phyloP scores from a whole-genome alignment of 1,140 invertebrate species.

The Drosophila miranda region DNA sequence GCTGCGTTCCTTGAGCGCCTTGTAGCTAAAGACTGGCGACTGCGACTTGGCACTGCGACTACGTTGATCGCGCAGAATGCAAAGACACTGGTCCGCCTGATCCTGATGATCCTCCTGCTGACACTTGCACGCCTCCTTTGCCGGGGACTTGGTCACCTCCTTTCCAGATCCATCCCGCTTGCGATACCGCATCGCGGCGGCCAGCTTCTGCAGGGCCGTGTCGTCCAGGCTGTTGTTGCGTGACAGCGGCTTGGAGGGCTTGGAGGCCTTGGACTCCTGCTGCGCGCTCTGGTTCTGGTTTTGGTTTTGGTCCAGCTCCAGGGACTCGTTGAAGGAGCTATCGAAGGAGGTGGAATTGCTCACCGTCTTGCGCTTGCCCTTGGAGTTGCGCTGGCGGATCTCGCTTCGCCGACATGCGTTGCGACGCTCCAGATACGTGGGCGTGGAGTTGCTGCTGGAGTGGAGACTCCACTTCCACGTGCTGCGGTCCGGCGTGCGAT shows the following conservation, averaged over 20 bases:
- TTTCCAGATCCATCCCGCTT: constrained; percentile 34
- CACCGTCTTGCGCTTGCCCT: constrained; percentile 84
- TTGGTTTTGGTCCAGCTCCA: constrained; percentile 30
- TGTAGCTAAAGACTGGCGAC: constrained; percentile 69
- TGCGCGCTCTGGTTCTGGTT: background rate
- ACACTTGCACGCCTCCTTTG: constrained; percentile 57
- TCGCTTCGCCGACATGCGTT: constrained; percentile 80
- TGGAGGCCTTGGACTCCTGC: constrained; percentile 9
- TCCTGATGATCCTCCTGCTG: constrained; percentile 11
- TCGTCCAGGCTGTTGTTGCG: constrained; percentile 75
- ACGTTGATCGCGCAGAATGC: constrained; percentile 54
- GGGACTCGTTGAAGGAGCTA: constrained; percentile 66
- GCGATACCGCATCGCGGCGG: constrained; percentile 62
- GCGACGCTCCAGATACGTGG: constrained; percentile 94
- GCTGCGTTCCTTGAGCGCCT: constrained; percentile 77
- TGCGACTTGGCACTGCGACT: constrained; percentile 64
- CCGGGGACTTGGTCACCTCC: constrained; percentile 23
- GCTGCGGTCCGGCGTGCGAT: constrained; percentile 78
- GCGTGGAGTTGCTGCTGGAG: constrained; percentile 87
- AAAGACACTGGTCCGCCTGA: constrained; percentile 31
- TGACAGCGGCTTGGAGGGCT: constrained; percentile 49
- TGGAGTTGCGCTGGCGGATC: constrained; percentile 84
- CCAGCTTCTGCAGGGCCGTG: constrained; percentile 67
- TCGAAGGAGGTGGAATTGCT: constrained; percentile 74
- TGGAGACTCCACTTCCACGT: constrained; percentile 81